Evolutionary conservation across 2,888 invertebrate genomes (phyloP).

Genomic region (Parnassius apollo): DNA sequence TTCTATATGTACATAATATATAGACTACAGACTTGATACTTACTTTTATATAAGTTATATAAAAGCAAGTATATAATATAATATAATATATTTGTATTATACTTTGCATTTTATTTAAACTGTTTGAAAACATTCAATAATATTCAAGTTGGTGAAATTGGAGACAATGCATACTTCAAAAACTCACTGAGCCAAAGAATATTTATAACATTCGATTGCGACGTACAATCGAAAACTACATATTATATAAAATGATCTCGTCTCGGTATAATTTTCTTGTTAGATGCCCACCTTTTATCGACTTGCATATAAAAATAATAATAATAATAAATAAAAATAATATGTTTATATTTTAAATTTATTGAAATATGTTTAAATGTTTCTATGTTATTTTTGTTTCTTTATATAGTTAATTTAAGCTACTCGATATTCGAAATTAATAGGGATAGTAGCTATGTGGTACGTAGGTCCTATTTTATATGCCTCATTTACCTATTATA

Average conservation of each 20-base stretch:
- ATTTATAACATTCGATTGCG: background rate
- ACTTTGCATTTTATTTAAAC: background rate
- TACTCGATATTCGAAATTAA: background rate
- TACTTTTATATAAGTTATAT: too few relatives aligned
- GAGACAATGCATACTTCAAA: conserved; percentile 20
- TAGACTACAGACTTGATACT: too few relatives aligned
- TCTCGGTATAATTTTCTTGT: conserved; percentile 54
- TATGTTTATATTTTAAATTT: conserved; percentile 12
- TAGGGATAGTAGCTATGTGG: too few relatives aligned
- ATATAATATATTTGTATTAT: too few relatives aligned
- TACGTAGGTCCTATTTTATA: too few relatives aligned
- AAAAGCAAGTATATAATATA: too few relatives aligned
- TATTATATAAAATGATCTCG: conserved; percentile 61
- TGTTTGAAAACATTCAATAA: conserved; percentile 13
- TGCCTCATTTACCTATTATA: too few relatives aligned
- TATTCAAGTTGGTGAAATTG: conserved; percentile 11
- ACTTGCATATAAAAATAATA: conserved; percentile 27
- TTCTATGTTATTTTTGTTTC: conserved; percentile 13
- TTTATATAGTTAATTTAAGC: background rate
- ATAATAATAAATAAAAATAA: background rate
- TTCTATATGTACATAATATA: too few relatives aligned
- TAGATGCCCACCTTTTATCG: conserved; percentile 49
- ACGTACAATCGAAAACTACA: conserved; percentile 44
- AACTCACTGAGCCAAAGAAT: conserved; percentile 14
- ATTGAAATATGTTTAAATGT: conserved; percentile 13